Evolutionary conservation across 2,797 vertebrate genomes (phyloP).

Genomic region (Apogon hyalosoma): DNA sequence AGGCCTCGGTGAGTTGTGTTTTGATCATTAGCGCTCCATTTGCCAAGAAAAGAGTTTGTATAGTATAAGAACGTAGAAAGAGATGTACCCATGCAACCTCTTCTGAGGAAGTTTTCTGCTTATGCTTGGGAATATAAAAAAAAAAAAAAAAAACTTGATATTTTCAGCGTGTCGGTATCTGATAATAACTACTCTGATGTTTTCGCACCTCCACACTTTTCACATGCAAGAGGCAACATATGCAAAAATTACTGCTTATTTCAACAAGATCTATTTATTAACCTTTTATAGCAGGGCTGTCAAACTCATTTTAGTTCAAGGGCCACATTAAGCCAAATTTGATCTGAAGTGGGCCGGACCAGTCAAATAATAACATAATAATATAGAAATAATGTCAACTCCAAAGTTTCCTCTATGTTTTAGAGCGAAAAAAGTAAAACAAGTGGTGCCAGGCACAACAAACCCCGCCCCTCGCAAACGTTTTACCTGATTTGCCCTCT

Average conservation of each 20-base stretch:
- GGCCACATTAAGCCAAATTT: no score
- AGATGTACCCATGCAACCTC: slow-evolving; percentile 6
- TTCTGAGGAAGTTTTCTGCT: slow-evolving; percentile 10
- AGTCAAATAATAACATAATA: no score
- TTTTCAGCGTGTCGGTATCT: neutral
- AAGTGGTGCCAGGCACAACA: no score
- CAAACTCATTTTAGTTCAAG: no score
- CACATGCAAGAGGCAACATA: neutral
- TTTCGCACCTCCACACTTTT: no score
- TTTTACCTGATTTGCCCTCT: no score
- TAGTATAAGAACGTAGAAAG: slow-evolving; percentile 1
- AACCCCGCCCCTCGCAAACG: no score
- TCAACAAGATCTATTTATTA: neutral
- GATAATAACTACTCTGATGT: neutral
- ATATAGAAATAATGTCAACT: no score
- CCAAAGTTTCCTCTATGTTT: no score
- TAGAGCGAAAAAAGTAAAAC: no score
- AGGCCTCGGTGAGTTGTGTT: slow-evolving; percentile 36
- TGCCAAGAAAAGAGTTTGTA: slow-evolving; percentile 52
- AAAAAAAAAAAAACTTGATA: neutral
- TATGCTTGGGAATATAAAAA: neutral
- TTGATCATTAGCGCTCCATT: slow-evolving; percentile 52
- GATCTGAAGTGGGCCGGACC: no score
- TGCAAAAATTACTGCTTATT: neutral
- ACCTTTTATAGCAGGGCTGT: no score